phyloP scores from a whole-genome alignment of 2,113 vertebrate genomes.

The Crotalus helleri region DNA sequence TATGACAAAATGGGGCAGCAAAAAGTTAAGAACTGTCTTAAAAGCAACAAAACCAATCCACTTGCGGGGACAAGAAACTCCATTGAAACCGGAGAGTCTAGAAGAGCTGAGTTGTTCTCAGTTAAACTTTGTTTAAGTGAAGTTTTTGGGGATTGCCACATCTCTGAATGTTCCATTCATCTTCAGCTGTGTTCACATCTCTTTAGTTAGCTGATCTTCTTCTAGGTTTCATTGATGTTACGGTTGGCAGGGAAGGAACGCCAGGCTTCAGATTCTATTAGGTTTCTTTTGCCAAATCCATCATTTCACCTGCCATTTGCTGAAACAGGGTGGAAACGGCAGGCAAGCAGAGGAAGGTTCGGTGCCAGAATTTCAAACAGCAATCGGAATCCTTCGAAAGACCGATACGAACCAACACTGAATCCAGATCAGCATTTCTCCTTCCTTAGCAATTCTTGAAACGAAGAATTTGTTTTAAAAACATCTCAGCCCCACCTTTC shows the following conservation, averaged over 20 bases:
- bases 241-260: conserved; percentile 27
- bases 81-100: conserved; percentile 27
- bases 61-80: conserved; percentile 31
- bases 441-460: conserved; percentile 8
- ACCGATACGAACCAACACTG: background rate
- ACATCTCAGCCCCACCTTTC: conserved; percentile 26
- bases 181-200: background rate
- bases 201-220: conserved; percentile 31
- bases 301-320: conserved; percentile 7
- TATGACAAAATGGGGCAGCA: conserved; percentile 19
- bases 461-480: background rate
- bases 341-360: fast-evolving
- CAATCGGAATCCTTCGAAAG: background rate
- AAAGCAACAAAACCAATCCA: conserved; percentile 36
- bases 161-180: conserved; percentile 36
- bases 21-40: conserved; percentile 47
- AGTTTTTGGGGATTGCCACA: conserved; percentile 17
- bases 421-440: conserved; percentile 19
- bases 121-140: conserved; percentile 42
- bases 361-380: background rate
- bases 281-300: conserved; percentile 28
- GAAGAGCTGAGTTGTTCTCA: conserved; percentile 34
- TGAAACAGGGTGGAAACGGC: background rate
- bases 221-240: conserved; percentile 38
- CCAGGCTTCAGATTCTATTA: background rate